Base-by-base conservation (phyloP, 2,797 vertebrate species). In the Avahi laniger region DNA sequence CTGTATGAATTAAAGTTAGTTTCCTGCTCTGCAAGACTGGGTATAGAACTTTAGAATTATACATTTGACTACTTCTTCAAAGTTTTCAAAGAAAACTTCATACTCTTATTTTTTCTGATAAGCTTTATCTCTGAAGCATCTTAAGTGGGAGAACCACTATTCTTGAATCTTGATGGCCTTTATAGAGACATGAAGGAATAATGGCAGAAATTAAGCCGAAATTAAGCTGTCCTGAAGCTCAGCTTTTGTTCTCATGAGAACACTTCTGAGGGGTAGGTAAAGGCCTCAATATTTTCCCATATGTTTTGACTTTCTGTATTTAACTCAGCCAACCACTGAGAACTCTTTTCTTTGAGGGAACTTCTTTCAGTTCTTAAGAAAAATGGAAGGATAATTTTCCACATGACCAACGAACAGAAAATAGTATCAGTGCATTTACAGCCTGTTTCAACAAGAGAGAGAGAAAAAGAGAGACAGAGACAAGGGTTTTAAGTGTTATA, bases 361-460 rank as follows among this genome's bases (percentile, higher is more conserved):
- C 5, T 50, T 93, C 69, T 88, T 95, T 87, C 33, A 54, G 38
- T 94, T 93, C 57, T 78, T 93, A 81, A 69, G 38, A 96, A 96
- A 96, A 94, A 52, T 50, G 20, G 33, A 91, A 95, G 41, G n/a
- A 73, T 67, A 6, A 90, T 90, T 95, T 85, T 11, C 54, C 65
- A 89, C 17, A 92, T 52, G 28, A n/a, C 84, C 38, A 75, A 79
- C 52, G 59, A 93, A 67, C 52, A 94, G 79, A 95, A 94, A 89
- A 30, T 75, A 87, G 2, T 41, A 57, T 78, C 70, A 67, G 5
- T 81, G 33, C 46, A 30, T 65, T 70, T 78, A 35, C 12, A 76
- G 10, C 13, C 6, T 89, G 0, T 72, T 96, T 93, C 79, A 94
- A 82, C 20, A 57, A 59, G 7, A 86, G 15, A 86, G 18, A 50